These are phyloP conservation scores for Eupristina koningsbergeri DNA, from an alignment of 1,140 invertebrate genomes.

Conservation along the genomic window DNA sequence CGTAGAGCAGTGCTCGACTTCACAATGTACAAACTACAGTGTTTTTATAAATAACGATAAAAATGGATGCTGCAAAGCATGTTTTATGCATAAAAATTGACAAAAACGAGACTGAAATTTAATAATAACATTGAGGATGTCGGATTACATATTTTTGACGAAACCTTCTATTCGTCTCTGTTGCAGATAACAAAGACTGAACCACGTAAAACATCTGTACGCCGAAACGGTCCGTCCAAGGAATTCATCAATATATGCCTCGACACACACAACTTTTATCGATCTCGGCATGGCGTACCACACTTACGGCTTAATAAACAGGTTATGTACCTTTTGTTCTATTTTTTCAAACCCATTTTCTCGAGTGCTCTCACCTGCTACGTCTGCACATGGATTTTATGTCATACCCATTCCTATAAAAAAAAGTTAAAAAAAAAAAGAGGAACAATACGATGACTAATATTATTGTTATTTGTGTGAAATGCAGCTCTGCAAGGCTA, in stretches of 20 bases:
- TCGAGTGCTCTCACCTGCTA: too few relatives aligned
- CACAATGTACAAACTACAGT: too few relatives aligned
- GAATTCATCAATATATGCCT: conserved; percentile 77
- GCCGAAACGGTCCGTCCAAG: conserved; percentile 69
- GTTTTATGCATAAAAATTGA: too few relatives aligned
- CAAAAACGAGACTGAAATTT: too few relatives aligned
- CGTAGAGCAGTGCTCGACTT: too few relatives aligned
- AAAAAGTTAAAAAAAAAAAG: too few relatives aligned
- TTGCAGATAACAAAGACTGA: conserved; percentile 73
- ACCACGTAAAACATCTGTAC: conserved; percentile 71
- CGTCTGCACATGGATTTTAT: too few relatives aligned
- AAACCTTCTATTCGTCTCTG: conserved; percentile 54
- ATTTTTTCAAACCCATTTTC: too few relatives aligned
- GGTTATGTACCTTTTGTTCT: conserved; percentile 72
- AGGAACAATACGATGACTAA: background rate
- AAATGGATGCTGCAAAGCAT: too few relatives aligned
- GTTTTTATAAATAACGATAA: too few relatives aligned
- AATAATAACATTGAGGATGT: background rate
- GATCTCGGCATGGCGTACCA: conserved; percentile 80
- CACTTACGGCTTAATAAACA: conserved; percentile 81
- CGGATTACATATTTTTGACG: background rate
- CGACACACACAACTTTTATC: conserved; percentile 83
- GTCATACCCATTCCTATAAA: too few relatives aligned
- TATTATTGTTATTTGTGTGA: background rate
- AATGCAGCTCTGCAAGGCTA: conserved; percentile 77